Base-by-base conservation (phyloP, 2,113 vertebrate species). In the Brachyhypopomus gauderio region DNA sequence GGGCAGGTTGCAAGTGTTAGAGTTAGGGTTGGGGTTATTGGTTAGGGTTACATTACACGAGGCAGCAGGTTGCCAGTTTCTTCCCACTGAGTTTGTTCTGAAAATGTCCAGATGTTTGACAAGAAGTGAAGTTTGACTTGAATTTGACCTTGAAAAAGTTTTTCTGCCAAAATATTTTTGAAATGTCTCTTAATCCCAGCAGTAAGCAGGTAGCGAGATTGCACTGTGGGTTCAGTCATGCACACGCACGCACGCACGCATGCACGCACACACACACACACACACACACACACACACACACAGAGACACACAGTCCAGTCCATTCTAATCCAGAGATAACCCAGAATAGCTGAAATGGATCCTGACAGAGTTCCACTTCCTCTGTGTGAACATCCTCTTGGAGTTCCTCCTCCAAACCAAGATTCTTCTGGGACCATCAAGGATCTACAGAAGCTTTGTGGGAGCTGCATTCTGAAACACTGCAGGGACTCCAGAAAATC, bases 331-430 rank as follows among this genome's bases (percentile, higher is more conserved):
- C 52, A 45, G 64, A 75, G 41, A 59, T 8, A 25, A 58, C n/a
- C 19, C 72, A 59, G 48, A 48, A 67, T 69, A 63, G 36, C 22
- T 75, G 74, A 75, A 1, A 67, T 20, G 36, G 2, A 75, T 79
- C 36, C 27, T 62, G 34, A 36, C 62, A 56, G 75, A 77, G 34
- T 55, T 62, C 38, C 19, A 41, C 20, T 41, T 70, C 34, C n/a
- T 41, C n/a, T 41, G 41, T 70, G 20, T 16, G n/a, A 38, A 38
- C 19, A 70, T 41, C 20, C 34, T 2, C 66, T 48, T 69, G 66
- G 66, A 36, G 66, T 69, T 41, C 66, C 7, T 69, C 66, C 38
- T 69, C 66, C 30, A 69, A n/a, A n/a, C 5, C 66, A 70, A 20
- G 20, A 41, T 19, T 17, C 30, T 14, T 36, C 3, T 67, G 64